Base-by-base conservation (phyloP, 2,113 vertebrate genomes). In the Carassius gibelio region DNA sequence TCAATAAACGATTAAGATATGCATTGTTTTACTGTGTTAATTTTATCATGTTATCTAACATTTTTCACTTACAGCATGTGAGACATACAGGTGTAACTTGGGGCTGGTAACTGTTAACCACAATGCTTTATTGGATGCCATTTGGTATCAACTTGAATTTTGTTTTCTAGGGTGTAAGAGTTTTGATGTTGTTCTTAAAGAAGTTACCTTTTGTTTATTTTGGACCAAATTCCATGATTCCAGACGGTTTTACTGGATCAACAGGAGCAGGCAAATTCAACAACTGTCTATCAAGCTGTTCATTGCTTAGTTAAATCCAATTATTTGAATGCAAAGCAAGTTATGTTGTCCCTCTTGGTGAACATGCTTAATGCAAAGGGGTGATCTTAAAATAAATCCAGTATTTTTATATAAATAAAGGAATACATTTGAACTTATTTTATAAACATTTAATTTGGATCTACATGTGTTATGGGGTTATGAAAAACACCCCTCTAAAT, bases 221-320 rank as follows among this genome's bases (percentile, higher is more conserved):
- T 55, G 52, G 5, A 17, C 4, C 14, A 30, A 55, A 55, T 55
- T 55, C 9, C 9, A 11, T 48, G 45, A 10, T 0, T 45, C 42
- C 42, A 45, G 42, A 45, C 3, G 9, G 9, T 75, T 26, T 23
- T 8, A 48, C n/a, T 81, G 23, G 14, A n/a, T 7, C 2, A 2
- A 14, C 11, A 8, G 55, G 17, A 55, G 6, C 26, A 1, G 45
- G 21, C 10, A 11, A 82, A 82, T 82, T 82, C 17, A 52, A 2
- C n/a, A 0, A 0, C 13, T 8, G 61, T 68, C 17, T 14, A 8
- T 78, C 45, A 55, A 42, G 42, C 30, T 69, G n/a, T 55, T 50
- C 59, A 38, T 38, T n/a, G 62, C 14, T 71, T 45, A 71, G 62
- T 55, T n/a, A 34, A 85, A 71, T 85, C 62, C 84, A 79, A 79